Evolutionary conservation across 1,140 invertebrate genomes (phyloP).

Genomic region (Pseudachorutes palmiensis): DNA sequence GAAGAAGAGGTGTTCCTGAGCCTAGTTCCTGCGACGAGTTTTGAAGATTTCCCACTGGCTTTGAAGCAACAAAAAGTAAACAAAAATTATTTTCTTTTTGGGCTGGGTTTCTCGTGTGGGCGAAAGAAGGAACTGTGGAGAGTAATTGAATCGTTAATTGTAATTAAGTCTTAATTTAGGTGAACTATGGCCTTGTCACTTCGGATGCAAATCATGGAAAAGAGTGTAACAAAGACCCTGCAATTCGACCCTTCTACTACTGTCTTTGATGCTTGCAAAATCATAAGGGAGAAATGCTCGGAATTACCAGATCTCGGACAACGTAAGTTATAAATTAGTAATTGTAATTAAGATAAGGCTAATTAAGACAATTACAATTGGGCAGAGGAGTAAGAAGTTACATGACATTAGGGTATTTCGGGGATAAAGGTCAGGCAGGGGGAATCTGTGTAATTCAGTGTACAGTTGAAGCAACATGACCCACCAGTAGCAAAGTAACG

Average conservation of each 20-base stretch:
- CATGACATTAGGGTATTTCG: too few relatives aligned
- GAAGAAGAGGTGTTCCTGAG: too few relatives aligned
- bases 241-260: conserved; percentile 90
- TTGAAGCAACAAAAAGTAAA: conserved; percentile 5
- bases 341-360: too few relatives aligned
- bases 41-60: not conserved
- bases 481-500: too few relatives aligned
- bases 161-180: not conserved
- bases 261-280: conserved; percentile 88
- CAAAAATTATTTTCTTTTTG: not conserved
- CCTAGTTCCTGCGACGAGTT: too few relatives aligned
- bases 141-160: not conserved
- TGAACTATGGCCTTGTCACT: conserved; percentile 73
- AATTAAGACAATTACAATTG: too few relatives aligned
- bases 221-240: conserved; percentile 92
- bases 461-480: too few relatives aligned
- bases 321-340: conserved; percentile 52
- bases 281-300: conserved; percentile 88
- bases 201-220: conserved; percentile 86
- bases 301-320: conserved; percentile 71
- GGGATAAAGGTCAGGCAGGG: too few relatives aligned
- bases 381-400: too few relatives aligned
- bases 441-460: conserved; percentile 31
- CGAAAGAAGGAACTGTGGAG: not conserved
- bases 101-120: not conserved